Evolutionary conservation across 2,797 vertebrate species (phyloP), one percentile per base, ranked within the genome.

Genomic region (Ciconia nigra): DNA sequence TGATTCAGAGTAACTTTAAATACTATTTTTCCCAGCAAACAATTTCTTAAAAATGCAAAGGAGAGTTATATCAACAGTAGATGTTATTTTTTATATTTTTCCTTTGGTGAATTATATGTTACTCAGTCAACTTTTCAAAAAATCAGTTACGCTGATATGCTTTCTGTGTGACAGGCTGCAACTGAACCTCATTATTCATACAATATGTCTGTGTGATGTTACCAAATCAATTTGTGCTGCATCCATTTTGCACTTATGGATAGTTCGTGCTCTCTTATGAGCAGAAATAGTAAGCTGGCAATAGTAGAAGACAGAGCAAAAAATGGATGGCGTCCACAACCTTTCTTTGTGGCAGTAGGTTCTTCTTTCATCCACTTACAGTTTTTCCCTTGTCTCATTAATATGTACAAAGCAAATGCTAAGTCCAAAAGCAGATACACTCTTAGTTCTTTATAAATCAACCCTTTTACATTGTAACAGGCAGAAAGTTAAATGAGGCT

Each of bases 181-280:
- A 61, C 94, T 52, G 85, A 98, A 94, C 87, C 93, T 98, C 91
- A 96, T 98, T 98, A 97, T 97, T 98, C 97, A 97, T 96, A 93
- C 88, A 93, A 87, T 82, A 51, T 84, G 73, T 95, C 95, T 96
- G 3, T 94, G 76, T 97, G 92, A 95, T 98, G 93, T 96, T 97
- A 90, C 93, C 85, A 96, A 98, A 97, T 98, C 96, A 97, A 92
- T 98, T 98, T 97, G 87, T 97, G 91, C 95, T 95, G 62, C 96
- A 96, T 97, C 97, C 89, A 78, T 98, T 97, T 98, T 98, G 93
- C 76, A 91, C 93, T 97, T 96, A 95, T 42, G 88, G 95, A n/a
- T 98, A 96, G 96, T 97, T 98, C 86, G 65, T 35, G 15, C 96
- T 97, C 84, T 94, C 81, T 96, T 91, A 94, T 89, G 90, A 97